Base-by-base conservation (phyloP, 2,888 invertebrate species). In the Metopia argyrocephala region DNA sequence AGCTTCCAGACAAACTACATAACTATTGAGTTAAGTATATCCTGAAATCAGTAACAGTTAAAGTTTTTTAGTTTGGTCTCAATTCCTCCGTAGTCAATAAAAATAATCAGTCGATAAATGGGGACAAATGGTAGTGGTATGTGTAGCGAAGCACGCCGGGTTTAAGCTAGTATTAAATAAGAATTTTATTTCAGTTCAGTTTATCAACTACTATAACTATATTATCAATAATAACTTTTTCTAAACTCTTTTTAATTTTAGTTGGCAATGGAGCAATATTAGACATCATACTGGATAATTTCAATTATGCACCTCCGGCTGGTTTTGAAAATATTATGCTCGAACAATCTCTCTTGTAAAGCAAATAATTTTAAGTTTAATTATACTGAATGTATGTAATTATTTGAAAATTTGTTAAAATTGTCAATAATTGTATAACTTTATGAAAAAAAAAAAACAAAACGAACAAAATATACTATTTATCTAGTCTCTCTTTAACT, bases 251-350 rank as follows among this genome's bases (percentile, higher is more conserved):
- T 21, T n/a, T 45, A 21, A 85, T 94, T 93, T 76, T 92, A 97
- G 98, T 99, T 87, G 98, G 98, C 87, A 98, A 98, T 89, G 98
- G 98, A 84, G 98, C 99, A 28, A 98, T 99, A 85, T 90, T 99
- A 91, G 99, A 99, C 91, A 94, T 98, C 83, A 95, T 97, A 86
- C 94, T 99, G 89, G 96, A 96, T 85, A 95, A 95, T 88, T 98
- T 98, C 90, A 93, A 94, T 84, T 94, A 96, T 88, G 93, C 94
- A 0, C 95, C 96, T 46, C 96, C 96, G 0, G 92, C 93, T 65
- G 98, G 98, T 48, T 98, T 95, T 89, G 98, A 98, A 86, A 96
- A 95, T 91, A 98, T 99, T 84, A 96, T 99, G 95, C 92, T 98
- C 81, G 99, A 99, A 90, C 98, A 99, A 90, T 98, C 98, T 2